Base-by-base conservation (phyloP, 2,797 vertebrate species). In the Danio kyathit region DNA sequence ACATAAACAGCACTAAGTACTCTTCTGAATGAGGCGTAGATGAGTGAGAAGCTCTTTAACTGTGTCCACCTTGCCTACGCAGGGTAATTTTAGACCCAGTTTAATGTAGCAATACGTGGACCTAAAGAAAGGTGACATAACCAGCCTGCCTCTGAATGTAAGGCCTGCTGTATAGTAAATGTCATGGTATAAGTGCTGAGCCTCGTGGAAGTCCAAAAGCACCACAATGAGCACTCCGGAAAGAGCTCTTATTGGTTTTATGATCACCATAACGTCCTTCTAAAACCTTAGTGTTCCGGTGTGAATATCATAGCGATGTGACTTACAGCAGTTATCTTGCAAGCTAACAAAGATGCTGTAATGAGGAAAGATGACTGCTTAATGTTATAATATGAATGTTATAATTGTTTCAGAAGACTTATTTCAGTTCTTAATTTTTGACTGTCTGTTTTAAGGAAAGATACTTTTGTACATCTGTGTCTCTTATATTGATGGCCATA, bases 1-100 rank as follows among this genome's bases (percentile, higher is more conserved):
- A 70, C 70, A 71, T 74, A 85, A 83, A 79, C 41, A 72, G 10
- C 61, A 21, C 16, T 43, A 86, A 84, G 84, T 86, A 76, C 78
- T 67, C 67, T 67, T 61, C 59, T 85, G 76, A 84, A 66, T 63
- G 69, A 84, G 54, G 51, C 66, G 44, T 75, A 59, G 17, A 81
- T 83, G 79, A 63, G 70, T 76, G 82, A 51, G 79, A 82, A 76
- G 48, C 80, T 82, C n/a, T 87, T 43, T 76, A 38, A 59, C 69
- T 64, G 65, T 73, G 78, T 82, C 43, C 29, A 44, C 69, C 65
- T 82, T 73, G 29, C 72, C 76, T 59, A 59, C 44, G 5, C 61
- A 75, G 49, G 52, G 51, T 79, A 60, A 63, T 78, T 82, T 86
- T 85, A 82, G 74, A 43, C 43, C 60, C 14, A 46, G 64, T 65